These are phyloP conservation scores for Shinisaurus crocodilurus DNA, from an alignment of 2,113 vertebrate genomes.

Conservation along the genomic window DNA sequence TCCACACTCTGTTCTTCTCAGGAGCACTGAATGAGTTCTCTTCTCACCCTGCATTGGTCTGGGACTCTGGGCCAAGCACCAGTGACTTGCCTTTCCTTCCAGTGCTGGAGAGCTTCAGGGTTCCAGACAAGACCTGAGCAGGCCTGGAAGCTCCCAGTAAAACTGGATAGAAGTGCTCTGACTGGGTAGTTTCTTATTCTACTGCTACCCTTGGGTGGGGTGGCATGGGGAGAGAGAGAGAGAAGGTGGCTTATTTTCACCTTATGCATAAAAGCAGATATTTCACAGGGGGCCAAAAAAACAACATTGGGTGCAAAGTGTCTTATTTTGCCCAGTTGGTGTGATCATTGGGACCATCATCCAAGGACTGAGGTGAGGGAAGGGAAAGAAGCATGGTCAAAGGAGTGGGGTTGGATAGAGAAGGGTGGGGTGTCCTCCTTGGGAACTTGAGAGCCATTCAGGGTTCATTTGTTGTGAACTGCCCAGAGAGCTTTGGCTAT, in stretches of 20 bases:
- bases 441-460: neutral
- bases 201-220: neutral
- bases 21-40: neutral
- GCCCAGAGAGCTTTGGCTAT: too few species aligned
- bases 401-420: neutral
- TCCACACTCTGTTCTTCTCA: neutral
- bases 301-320: neutral
- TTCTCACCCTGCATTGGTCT: neutral
- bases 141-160: neutral
- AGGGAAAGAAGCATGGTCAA: neutral
- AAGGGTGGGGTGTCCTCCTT: neutral
- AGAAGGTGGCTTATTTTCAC: too few species aligned
- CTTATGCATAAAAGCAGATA: neutral
- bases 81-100: neutral
- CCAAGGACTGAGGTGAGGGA: neutral
- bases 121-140: neutral
- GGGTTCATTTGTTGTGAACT: too few species aligned
- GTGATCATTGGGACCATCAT: neutral
- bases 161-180: neutral
- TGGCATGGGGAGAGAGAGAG: too few species aligned
- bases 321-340: neutral
- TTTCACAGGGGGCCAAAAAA: neutral
- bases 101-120: neutral
- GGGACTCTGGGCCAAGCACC: too few species aligned
- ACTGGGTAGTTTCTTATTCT: too few species aligned